These are phyloP conservation scores for Eriocheir sinensis DNA, from an alignment of 1,140 invertebrate species.

Conservation along the genomic window DNA sequence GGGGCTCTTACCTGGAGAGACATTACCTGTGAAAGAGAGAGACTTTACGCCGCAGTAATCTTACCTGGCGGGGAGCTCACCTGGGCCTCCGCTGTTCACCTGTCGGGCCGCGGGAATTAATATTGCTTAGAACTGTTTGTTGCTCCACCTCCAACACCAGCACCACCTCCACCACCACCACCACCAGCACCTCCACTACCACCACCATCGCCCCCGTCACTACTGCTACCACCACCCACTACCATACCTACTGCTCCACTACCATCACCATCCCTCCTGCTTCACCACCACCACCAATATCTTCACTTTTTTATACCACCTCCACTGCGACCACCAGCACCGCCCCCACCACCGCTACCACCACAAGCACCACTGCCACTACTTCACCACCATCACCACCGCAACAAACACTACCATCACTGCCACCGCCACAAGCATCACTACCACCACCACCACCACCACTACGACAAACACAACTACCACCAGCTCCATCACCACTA, in stretches of 20 bases:
- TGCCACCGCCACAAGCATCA: background rate
- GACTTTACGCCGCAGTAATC: slow-evolving; percentile 14
- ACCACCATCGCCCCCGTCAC: background rate
- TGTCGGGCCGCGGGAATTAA: background rate
- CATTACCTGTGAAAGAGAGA: slow-evolving; percentile 16
- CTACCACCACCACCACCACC: background rate
- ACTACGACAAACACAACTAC: background rate
- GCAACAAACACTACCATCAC: background rate
- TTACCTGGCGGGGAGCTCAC: slow-evolving; percentile 10
- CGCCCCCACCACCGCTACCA: background rate
- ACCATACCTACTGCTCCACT: too few species aligned
- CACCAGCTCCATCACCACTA: background rate
- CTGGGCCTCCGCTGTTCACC: background rate
- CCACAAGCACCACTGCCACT: background rate
- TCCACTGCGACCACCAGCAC: background rate
- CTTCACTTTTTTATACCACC: background rate
- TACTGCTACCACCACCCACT: background rate
- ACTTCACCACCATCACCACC: background rate
- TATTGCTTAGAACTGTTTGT: background rate
- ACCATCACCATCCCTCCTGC: background rate
- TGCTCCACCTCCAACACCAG: background rate
- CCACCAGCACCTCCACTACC: background rate
- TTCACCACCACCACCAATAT: background rate
- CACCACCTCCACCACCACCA: background rate
- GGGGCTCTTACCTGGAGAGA: background rate